Evolutionary conservation across 1,140 invertebrate genomes (phyloP).

Genomic region (Papilio aristodemus): DNA sequence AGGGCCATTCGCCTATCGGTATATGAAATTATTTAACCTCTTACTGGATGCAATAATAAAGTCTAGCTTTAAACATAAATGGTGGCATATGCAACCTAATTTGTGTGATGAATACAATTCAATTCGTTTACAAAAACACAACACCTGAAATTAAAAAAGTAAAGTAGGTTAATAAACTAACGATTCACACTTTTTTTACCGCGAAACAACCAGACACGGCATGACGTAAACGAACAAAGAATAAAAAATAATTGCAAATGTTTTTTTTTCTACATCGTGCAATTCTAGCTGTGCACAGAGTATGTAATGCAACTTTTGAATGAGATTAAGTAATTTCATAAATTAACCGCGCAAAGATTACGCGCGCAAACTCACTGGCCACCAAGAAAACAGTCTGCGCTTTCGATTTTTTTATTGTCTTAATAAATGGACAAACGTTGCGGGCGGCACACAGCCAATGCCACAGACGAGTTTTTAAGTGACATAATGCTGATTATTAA

Average conservation of each 20-base stretch:
- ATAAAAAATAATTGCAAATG: no score
- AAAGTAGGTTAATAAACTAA: slow-evolving; percentile 19
- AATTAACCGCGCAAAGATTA: slow-evolving; percentile 13
- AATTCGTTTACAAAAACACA: neutral
- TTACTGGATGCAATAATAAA: neutral
- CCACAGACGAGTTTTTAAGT: neutral
- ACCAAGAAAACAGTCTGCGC: slow-evolving; percentile 1
- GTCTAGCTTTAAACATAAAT: neutral
- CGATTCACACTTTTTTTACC: slow-evolving; percentile 1
- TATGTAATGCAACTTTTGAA: slow-evolving; percentile 23
- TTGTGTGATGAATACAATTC: slow-evolving; percentile 6
- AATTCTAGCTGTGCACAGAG: slow-evolving; percentile 5
- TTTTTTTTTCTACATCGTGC: slow-evolving; percentile 1
- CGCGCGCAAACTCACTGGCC: slow-evolving; percentile 11
- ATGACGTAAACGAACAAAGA: neutral
- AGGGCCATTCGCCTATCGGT: no score
- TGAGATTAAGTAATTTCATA: slow-evolving; percentile 18
- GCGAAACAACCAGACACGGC: neutral
- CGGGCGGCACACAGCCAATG: neutral
- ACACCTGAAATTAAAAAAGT: neutral
- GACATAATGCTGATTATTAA: slow-evolving; percentile 17
- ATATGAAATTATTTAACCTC: neutral
- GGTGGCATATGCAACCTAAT: neutral
- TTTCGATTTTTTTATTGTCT: slow-evolving; percentile 9
- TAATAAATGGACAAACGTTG: slow-evolving; percentile 9